A percentile compares a stretch with the other conserved stretches of the same genome.
Evolutionary conservation across 35 echinoderm and acorn worm species (phyloP).

Genomic region (Anneissia japonica): DNA sequence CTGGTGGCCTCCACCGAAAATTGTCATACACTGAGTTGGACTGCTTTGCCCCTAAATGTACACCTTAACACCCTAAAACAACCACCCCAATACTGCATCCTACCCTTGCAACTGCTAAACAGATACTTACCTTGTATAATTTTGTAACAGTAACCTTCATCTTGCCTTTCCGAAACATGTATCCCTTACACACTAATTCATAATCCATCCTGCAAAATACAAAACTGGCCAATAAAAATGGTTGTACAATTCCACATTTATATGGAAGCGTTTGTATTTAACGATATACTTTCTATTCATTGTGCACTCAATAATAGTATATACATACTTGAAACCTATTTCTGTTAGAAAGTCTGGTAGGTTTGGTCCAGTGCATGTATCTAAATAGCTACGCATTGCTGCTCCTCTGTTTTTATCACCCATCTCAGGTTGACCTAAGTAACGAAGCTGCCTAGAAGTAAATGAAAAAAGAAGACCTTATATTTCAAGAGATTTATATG

Average conservation of each 20-base stretch:
- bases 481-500: no score
- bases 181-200: slow-evolving; percentile 86
- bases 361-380: slow-evolving; percentile 69
- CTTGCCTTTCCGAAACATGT: slow-evolving; percentile 95
- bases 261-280: background rate
- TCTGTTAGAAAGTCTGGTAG: slow-evolving; percentile 72
- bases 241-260: background rate
- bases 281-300: background rate
- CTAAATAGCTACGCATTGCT: slow-evolving; percentile 68
- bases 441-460: slow-evolving; percentile 95
- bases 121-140: slow-evolving; percentile 77
- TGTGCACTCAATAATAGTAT: background rate
- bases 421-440: slow-evolving; percentile 73
- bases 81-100: no score
- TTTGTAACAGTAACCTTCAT: slow-evolving; percentile 90
- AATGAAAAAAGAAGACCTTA: no score
- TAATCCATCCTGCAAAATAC: slow-evolving; percentile 71
- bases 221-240: no score
- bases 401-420: slow-evolving; percentile 82
- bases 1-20: no score
- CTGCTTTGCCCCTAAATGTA: no score
- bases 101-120: no score
- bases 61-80: no score
- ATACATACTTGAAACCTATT: slow-evolving; percentile 86
- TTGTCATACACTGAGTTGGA: no score